Evolutionary conservation across 2,113 vertebrate species (phyloP).

Genomic region (Thymallus thymallus): DNA sequence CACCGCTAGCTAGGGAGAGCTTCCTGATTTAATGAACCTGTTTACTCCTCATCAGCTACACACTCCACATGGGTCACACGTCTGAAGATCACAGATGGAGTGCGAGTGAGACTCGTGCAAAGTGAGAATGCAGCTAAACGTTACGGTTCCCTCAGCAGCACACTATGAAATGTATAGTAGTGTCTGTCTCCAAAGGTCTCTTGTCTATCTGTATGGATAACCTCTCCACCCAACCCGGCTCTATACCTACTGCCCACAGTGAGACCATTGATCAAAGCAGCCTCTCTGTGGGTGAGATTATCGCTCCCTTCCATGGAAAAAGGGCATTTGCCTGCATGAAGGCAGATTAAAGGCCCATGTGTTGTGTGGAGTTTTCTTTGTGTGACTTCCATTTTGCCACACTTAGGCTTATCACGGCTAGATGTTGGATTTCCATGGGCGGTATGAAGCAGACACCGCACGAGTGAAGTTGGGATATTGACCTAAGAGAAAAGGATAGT

Average conservation of each 20-base stretch:
- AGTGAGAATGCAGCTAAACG: too few species aligned
- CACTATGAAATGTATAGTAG: neutral
- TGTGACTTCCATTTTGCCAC: neutral
- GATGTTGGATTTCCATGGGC: slow-evolving; percentile 9
- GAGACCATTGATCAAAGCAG: neutral
- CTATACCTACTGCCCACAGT: neutral
- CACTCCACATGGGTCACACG: neutral
- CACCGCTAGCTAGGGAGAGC: slow-evolving; percentile 24
- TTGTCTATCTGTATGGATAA: neutral
- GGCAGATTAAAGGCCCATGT: neutral
- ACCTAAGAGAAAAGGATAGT: slow-evolving; percentile 18
- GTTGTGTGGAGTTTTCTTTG: neutral
- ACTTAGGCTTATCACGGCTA: slow-evolving; percentile 4
- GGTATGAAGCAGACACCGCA: slow-evolving; percentile 13
- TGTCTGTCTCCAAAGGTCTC: neutral
- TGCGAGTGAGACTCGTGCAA: neutral
- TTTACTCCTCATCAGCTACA: slow-evolving; percentile 3
- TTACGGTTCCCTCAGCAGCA: too few species aligned
- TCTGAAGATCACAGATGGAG: slow-evolving; percentile 1
- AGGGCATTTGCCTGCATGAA: neutral
- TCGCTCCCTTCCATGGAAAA: neutral
- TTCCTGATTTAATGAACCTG: slow-evolving; percentile 62
- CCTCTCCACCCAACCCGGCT: neutral
- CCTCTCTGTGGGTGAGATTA: neutral
- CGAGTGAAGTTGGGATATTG: neutral